Base-by-base conservation (phyloP, 2,113 vertebrate species). In the Eulemur macaco region DNA sequence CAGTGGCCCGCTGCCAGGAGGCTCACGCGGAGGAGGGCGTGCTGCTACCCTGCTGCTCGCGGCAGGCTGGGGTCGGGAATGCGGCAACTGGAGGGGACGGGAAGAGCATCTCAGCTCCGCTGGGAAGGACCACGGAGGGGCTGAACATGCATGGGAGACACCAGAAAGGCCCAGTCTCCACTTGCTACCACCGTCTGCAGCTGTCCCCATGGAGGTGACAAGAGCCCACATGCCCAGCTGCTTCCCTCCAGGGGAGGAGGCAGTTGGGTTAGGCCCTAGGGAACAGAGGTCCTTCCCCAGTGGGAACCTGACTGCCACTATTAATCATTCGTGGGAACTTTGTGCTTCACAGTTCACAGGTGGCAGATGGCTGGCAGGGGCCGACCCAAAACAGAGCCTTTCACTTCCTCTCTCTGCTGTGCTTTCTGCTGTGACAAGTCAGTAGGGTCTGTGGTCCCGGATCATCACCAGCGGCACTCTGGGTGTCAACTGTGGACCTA, bases 1-100 rank as follows among this genome's bases (percentile, higher is more conserved):
- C 74, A 1, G 15, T 66, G 66, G 69, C 42, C 66, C 21, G 50
- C 6, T 14, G 42, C 25, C 27, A 42, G 25, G 50, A 64, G 45
- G 52, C 10, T 5, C 60, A 8, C 50, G 8, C 27, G 3, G 71
- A 1, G 6, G 7, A 63, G 18, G 50, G 31, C 5, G 0, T 0
- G 27, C 25, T 7, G 11, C 52, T 3, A 54, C 47, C 20, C 20
- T 21, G 8, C 42, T 29, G 3, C 37, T 74, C 58, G 0, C 3
- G 8, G 68, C 13, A 20, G 68, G 68, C 4, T 2, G 10, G 20
- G 39, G 15, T 50, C 10, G 56, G 27, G 42, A 50, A 21, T 3
- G 0, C 2, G 0, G 54, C 13, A 14, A 31, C 29, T 8, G 34
- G 37, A 10, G 14, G 11, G 10, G 11, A 34, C 18, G 29, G 23